phyloP scores from a whole-genome alignment of 2,888 invertebrate genomes.

The Furcula furcula region DNA sequence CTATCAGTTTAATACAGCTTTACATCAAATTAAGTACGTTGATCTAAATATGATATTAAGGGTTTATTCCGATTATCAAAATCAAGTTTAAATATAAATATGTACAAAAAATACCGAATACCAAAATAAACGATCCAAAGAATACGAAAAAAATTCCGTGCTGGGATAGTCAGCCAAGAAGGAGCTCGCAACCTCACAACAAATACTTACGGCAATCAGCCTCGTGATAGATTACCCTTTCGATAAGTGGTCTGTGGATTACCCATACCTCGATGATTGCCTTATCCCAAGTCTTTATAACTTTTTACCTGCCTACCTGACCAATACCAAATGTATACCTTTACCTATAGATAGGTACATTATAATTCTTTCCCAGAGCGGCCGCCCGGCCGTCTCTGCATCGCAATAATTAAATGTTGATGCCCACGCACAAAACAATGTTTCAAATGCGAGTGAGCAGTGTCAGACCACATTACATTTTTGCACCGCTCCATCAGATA shows the following conservation, averaged over 20 bases:
- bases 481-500: constrained; percentile 30
- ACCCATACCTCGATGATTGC: not conserved
- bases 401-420: constrained; percentile 10
- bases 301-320: not conserved
- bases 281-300: not conserved
- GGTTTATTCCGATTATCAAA: no score
- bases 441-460: constrained; percentile 16
- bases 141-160: no score
- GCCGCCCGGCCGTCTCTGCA: not conserved
- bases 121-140: no score
- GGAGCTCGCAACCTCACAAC: no score
- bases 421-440: constrained; percentile 21
- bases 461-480: constrained; percentile 23
- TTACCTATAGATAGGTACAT: not conserved
- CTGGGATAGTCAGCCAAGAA: no score
- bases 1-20: not conserved
- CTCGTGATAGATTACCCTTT: not conserved
- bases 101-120: no score
- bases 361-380: not conserved
- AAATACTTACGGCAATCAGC: not conserved
- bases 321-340: no score
- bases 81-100: no score
- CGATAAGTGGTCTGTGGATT: no score
- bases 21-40: no score
- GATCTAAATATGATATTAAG: no score